These are phyloP conservation scores for Synergus japonicus DNA, from an alignment of 2,888 invertebrate species.

Conservation along the genomic window DNA sequence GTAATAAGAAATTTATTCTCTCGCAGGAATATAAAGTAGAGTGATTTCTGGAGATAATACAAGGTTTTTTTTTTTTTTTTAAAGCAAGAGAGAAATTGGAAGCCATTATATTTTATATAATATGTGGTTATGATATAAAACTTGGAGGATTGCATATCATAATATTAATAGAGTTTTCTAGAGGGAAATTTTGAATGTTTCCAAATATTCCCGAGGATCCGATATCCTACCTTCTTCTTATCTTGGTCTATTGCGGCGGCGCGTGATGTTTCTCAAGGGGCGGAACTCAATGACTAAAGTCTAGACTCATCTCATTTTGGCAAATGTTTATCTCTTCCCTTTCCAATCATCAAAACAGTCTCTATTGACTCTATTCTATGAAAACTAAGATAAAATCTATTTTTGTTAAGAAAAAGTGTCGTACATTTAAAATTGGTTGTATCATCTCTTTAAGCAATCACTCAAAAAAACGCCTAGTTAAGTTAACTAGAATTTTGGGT, in stretches of 20 bases:
- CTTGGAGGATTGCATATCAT: background rate
- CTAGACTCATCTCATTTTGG: background rate
- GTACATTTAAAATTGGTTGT: too few species aligned
- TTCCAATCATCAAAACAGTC: background rate
- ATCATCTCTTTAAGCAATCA: too few species aligned
- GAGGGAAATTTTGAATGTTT: background rate
- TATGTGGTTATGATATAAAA: background rate
- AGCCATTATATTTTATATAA: too few species aligned
- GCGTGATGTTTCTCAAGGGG: background rate
- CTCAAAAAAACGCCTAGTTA: too few species aligned
- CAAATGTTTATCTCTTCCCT: background rate
- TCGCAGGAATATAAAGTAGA: too few species aligned
- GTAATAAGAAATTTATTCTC: background rate
- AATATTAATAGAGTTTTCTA: too few species aligned
- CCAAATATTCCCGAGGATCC: background rate
- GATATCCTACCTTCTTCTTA: background rate
- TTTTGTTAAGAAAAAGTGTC: too few species aligned
- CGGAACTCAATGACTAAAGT: background rate
- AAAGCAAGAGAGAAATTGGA: too few species aligned
- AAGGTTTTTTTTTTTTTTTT: too few species aligned
- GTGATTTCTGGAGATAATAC: too few species aligned
- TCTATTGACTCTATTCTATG: background rate
- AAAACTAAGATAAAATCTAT: too few species aligned
- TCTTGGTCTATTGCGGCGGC: background rate
- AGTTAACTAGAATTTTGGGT: too few species aligned